Percentiles rank a stretch among this genome's conserved stretches.
Conservation (phyloP, 2,113 vertebrate genomes). For the Rhodinocichla rosea region DNA sequence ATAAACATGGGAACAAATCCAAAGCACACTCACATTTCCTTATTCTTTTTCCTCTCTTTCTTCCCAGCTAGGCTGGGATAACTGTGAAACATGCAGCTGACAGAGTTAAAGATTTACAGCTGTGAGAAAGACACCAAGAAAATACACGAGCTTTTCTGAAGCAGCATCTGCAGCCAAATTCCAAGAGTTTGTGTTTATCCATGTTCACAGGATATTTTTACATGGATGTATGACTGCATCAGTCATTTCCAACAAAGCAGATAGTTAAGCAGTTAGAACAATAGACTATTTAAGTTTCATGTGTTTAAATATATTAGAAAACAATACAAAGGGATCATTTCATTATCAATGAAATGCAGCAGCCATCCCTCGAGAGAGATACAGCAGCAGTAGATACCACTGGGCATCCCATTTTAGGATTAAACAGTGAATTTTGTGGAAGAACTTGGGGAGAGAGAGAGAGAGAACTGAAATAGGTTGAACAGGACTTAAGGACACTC, state of each 20-base stretch:
- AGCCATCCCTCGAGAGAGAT: neutral
- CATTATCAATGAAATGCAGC: neutral
- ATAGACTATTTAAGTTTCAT: neutral
- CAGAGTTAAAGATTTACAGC: slow-evolving; percentile 15
- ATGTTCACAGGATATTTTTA: neutral
- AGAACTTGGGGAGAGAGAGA: neutral
- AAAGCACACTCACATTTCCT: slow-evolving; percentile 12
- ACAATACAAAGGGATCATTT: neutral
- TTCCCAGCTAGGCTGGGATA: neutral
- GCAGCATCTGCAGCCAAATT: neutral
- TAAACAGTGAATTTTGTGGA: neutral
- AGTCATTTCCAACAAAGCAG: neutral
- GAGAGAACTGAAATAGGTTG: neutral
- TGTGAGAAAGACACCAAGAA: neutral
- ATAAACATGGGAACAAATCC: slow-evolving; percentile 17
- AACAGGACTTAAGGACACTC: neutral
- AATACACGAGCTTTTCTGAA: neutral
- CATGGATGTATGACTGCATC: neutral
- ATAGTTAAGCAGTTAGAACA: neutral
- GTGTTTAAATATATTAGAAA: neutral
- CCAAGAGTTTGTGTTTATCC: neutral
- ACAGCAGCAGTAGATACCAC: neutral
- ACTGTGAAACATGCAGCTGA: neutral
- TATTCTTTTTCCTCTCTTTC: neutral
- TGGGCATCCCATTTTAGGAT: neutral